Evolutionary conservation across 2,113 vertebrate genomes (phyloP).

Genomic region (Pipra filicauda): DNA sequence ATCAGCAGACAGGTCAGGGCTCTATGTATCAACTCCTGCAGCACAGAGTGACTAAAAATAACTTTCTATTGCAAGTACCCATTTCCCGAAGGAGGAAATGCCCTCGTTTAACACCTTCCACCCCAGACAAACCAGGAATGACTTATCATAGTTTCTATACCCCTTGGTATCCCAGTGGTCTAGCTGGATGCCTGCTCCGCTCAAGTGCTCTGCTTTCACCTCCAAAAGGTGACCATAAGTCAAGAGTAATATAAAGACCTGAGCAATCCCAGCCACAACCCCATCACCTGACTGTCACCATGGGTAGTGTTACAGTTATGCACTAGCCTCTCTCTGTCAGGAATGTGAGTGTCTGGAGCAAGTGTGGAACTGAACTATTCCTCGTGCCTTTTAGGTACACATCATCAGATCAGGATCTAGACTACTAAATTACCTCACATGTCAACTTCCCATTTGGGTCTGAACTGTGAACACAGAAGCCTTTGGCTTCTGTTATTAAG

Average conservation of each 20-base stretch:
- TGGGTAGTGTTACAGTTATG: constrained; percentile 21
- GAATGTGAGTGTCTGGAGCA: background rate
- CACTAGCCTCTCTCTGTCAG: background rate
- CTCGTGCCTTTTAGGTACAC: background rate
- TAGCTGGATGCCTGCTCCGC: background rate
- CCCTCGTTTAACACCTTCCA: constrained; percentile 22
- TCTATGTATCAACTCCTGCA: constrained; percentile 50
- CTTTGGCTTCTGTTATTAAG: background rate
- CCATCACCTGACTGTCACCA: constrained; percentile 20
- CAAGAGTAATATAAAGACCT: constrained; percentile 15
- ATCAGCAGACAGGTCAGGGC: constrained; percentile 77
- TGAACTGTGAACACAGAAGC: background rate
- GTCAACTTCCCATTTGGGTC: background rate
- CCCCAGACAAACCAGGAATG: background rate
- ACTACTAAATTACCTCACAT: background rate
- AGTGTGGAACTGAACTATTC: background rate
- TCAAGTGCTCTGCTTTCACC: background rate
- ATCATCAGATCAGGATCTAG: background rate
- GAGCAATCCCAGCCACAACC: background rate
- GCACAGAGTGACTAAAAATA: constrained; percentile 63
- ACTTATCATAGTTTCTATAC: background rate
- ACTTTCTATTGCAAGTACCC: constrained; percentile 70
- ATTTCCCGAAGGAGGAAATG: constrained; percentile 68
- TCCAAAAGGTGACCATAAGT: background rate
- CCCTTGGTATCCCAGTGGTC: background rate